Evolutionary conservation across 2,888 invertebrate species (phyloP).

Genomic region (Heliconius aoede): DNA sequence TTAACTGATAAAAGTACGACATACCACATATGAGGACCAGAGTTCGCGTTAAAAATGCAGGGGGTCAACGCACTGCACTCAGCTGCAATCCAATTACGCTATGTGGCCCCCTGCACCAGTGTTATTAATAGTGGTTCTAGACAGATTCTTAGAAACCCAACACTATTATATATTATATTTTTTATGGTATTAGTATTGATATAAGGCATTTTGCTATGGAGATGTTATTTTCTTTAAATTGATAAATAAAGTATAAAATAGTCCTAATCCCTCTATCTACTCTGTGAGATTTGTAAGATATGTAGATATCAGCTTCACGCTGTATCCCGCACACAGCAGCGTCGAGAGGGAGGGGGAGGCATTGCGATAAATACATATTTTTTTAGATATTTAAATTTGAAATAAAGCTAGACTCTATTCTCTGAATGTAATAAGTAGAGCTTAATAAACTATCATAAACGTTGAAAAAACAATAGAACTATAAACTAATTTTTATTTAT

Average conservation of each 20-base stretch:
- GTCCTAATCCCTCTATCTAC: neutral
- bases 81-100: conserved; percentile 42
- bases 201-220: neutral
- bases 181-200: neutral
- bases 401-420: no score
- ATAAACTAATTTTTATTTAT: neutral
- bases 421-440: no score
- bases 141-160: conserved; percentile 31
- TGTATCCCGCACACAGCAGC: no score
- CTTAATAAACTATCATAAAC: neutral
- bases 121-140: conserved; percentile 43
- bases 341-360: no score
- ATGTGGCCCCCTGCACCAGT: conserved; percentile 43
- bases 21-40: neutral
- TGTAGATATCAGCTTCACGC: no score
- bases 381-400: neutral
- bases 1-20: conserved; percentile 16
- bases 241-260: no score
- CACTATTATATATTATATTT: neutral
- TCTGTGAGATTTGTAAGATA: neutral
- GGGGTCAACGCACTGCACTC: conserved; percentile 45
- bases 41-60: conserved; percentile 40
- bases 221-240: neutral
- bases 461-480: neutral
- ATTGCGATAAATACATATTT: neutral